Conservation (phyloP, 2,113 vertebrate species). For the Leucopsar rothschildi region DNA sequence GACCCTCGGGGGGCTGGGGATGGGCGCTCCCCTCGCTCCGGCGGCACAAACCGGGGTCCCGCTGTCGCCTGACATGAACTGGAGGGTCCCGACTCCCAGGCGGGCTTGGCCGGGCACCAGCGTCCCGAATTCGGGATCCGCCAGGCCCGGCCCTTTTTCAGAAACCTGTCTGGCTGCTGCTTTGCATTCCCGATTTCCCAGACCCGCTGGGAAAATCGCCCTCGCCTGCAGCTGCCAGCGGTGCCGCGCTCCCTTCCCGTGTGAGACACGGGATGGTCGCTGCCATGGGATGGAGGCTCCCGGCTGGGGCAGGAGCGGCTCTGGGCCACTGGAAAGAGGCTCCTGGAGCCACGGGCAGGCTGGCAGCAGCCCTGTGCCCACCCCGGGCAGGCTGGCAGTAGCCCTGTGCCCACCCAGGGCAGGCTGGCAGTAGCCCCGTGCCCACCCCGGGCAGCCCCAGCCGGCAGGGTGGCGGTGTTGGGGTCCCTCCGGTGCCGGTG, state of each 20-base stretch:
- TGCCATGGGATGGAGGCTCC: not conserved
- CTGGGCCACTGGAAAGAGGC: too few relatives aligned
- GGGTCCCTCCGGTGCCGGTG: not conserved
- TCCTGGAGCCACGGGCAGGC: not conserved
- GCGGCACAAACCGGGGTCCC: not conserved
- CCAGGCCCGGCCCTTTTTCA: not conserved
- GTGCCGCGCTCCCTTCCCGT: not conserved
- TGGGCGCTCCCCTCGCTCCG: accelerated
- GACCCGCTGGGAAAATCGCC: not conserved
- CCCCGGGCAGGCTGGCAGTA: not conserved
- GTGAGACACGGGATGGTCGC: accelerated
- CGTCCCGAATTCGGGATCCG: not conserved
- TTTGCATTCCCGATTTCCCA: not conserved
- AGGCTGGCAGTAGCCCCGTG: too few relatives aligned
- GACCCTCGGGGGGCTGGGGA: not conserved
- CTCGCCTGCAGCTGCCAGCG: not conserved
- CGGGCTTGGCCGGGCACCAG: not conserved
- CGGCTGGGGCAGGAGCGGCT: accelerated
- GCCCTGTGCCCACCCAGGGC: not conserved
- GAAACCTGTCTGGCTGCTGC: not conserved
- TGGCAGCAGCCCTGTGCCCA: not conserved
- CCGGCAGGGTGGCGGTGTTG: accelerated
- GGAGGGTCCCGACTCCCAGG: accelerated
- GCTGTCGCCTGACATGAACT: too few relatives aligned
- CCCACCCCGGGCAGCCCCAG: not conserved